Conservation (phyloP, 2,113 vertebrate species). For the Eretmodus cyanostictus region DNA sequence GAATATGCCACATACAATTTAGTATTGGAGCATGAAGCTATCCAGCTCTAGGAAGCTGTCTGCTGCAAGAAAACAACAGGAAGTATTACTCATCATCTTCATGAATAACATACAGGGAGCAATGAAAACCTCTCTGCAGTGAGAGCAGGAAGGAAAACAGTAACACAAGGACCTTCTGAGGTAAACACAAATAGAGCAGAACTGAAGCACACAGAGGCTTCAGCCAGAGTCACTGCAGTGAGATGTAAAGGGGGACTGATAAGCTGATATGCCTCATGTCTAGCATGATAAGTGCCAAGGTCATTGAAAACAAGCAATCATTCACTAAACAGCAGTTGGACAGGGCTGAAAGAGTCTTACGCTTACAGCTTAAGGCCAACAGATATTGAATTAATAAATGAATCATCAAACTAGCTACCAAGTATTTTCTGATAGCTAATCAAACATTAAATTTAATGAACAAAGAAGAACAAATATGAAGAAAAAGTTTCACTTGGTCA, state of each 20-base stretch:
- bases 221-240: neutral
- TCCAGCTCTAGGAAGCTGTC: neutral
- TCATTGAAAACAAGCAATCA: neutral
- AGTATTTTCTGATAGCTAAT: neutral
- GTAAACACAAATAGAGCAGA: neutral
- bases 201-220: neutral
- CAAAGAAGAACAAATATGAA: fast-evolving
- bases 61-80: neutral
- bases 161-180: neutral
- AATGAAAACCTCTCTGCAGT: neutral
- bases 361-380: neutral
- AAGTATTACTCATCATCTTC: neutral
- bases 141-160: neutral
- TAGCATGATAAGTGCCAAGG: neutral
- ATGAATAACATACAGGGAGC: neutral
- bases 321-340: neutral
- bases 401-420: neutral
- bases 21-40: neutral
- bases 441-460: fast-evolving
- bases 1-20: neutral
- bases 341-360: neutral
- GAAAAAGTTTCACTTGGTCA: neutral
- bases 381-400: fast-evolving
- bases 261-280: neutral
- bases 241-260: neutral